phyloP scores from a whole-genome alignment of 1,140 invertebrate species.

The Archegozetes longisetosus region DNA sequence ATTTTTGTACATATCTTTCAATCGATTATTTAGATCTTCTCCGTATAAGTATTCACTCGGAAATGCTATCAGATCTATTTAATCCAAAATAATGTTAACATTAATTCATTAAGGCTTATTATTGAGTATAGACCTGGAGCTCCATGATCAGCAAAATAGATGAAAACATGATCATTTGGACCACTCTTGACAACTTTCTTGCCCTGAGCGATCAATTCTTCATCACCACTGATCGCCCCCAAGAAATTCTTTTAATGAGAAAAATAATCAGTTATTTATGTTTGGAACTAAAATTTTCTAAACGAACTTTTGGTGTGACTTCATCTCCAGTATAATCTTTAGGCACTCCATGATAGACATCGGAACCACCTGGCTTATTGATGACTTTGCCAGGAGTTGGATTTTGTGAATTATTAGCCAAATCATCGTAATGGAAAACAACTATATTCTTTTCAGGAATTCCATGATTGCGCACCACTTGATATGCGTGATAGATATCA shows the following conservation, averaged over 20 bases:
- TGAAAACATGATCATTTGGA: constrained; percentile 42
- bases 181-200: constrained; percentile 25
- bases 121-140: constrained; percentile 40
- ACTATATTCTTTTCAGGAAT: constrained; percentile 40
- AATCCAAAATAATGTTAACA: neutral
- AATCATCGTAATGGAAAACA: constrained; percentile 46
- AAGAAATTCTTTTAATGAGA: neutral
- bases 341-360: constrained; percentile 41
- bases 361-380: constrained; percentile 39
- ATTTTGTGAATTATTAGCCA: constrained; percentile 35
- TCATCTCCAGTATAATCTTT: constrained; percentile 39
- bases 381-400: constrained; percentile 40
- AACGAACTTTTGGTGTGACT: neutral
- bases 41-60: neutral
- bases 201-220: neutral
- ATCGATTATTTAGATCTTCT: neutral
- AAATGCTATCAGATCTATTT: neutral
- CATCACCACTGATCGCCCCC: neutral
- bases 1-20: constrained; percentile 11
- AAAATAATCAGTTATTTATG: neutral
- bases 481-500: constrained; percentile 44
- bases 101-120: neutral
- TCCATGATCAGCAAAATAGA: constrained; percentile 49
- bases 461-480: constrained; percentile 38
- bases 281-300: neutral